Base-by-base conservation (phyloP, 2,888 invertebrate genomes). In the Lycophotia porphyrea region DNA sequence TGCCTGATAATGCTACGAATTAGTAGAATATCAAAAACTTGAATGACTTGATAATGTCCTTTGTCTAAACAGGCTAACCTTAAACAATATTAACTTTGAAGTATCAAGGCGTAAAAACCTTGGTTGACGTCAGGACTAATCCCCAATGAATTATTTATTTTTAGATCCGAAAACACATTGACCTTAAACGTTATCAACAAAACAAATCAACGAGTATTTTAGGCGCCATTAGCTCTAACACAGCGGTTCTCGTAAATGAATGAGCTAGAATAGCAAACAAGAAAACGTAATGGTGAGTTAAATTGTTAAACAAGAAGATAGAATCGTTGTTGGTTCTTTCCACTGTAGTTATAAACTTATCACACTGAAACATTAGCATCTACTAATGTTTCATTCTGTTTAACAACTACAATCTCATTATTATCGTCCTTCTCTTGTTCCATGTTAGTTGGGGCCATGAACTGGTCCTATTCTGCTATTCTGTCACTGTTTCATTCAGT, bases 91-190 rank as follows among this genome's bases (percentile, higher is more conserved):
- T 39, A 24, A 49, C 5, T 60, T 69, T 68, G 44, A 65, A 64
- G 61, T 84, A 65, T 42, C 42, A 55, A 49, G 21, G 49, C 61
- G 60, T 75, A 67, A 31, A 69, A 58, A 44, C 73, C 82, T 84
- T 84, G 82, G 42, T 55, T 47, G n/a, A 81, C 82, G 85, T 85
- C 82, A 78, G 74, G 71, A 61, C 34, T 78, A 84, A 74, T 74
- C 67, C 58, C 65, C 52, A n/a, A 67, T 81, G 72, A 81, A 84
- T 84, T 61, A 84, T 84, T 71, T 71, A 81, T 75, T 68, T 72
- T 63, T 71, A 64, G 55, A 78, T 55, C 64, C 65, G 15, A 61
- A 34, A 74, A 71, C 61, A 65, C 52, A 71, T 39, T 58, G 71
- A 4, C 78, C 78, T 76, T 81, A 55, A 65, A 72, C 42, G 68